These are phyloP conservation scores for Ornithoptera priamus DNA, from an alignment of 2,888 invertebrate genomes.

Conservation along the genomic window DNA sequence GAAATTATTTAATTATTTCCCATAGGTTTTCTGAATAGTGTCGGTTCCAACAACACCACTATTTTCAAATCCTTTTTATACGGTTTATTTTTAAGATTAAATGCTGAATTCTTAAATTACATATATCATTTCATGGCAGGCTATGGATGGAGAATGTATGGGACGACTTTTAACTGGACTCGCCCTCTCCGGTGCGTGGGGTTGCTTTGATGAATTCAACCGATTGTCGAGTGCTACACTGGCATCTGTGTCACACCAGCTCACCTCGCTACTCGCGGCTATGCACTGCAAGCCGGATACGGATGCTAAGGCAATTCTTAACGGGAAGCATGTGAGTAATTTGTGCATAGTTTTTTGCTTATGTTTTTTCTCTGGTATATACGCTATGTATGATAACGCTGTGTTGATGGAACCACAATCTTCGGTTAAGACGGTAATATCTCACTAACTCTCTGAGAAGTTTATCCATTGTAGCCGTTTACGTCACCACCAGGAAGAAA, in stretches of 20 bases:
- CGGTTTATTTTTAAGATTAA: too few species aligned
- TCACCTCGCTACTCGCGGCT: constrained; percentile 94
- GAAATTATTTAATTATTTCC: too few species aligned
- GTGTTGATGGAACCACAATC: too few species aligned
- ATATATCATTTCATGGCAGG: constrained; percentile 69
- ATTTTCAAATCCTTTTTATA: too few species aligned
- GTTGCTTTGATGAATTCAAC: constrained; percentile 99
- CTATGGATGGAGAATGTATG: constrained; percentile 97
- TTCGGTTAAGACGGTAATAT: too few species aligned
- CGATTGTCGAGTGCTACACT: constrained; percentile 95
- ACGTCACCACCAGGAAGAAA: too few species aligned
- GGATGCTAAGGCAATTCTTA: constrained; percentile 52
- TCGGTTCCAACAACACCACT: too few species aligned
- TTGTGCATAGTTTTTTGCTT: neutral
- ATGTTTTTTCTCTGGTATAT: neutral
- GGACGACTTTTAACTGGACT: constrained; percentile 95
- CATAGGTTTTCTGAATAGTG: too few species aligned
- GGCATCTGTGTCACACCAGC: constrained; percentile 96
- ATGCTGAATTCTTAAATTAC: too few species aligned
- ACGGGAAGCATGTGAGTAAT: constrained; percentile 60
- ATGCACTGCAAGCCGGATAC: constrained; percentile 46
- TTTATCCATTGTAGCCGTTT: too few species aligned
- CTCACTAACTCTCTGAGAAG: too few species aligned
- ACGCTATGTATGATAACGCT: too few species aligned
- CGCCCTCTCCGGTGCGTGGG: constrained; percentile 98